phyloP scores from a whole-genome alignment of 2,113 vertebrate genomes.

The Passer domesticus region DNA sequence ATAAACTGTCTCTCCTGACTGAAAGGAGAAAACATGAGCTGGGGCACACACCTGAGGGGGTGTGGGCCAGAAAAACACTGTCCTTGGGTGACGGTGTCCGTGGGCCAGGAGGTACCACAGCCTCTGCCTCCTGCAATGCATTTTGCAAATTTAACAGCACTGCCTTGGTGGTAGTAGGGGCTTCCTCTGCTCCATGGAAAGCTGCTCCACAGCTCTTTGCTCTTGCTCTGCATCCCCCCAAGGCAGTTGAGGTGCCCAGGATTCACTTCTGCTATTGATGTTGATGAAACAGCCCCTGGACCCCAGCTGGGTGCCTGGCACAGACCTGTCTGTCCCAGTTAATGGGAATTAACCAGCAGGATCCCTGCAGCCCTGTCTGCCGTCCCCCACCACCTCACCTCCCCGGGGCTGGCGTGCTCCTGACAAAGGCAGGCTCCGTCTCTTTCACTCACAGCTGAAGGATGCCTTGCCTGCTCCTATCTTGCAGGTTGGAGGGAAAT shows the following conservation, averaged over 20 bases:
- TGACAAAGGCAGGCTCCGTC: background rate
- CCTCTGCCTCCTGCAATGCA: accelerated
- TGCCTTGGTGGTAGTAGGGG: background rate
- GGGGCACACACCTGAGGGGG: background rate
- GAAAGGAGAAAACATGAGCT: background rate
- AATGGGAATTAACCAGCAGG: background rate
- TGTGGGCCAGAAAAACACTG: background rate
- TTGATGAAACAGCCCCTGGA: background rate
- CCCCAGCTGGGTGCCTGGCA: background rate
- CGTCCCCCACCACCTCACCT: background rate
- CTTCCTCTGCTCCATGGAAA: background rate
- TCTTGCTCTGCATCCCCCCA: background rate
- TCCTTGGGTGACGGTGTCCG: background rate
- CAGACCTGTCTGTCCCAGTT: background rate
- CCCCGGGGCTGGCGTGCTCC: background rate
- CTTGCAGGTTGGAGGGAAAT: constrained; percentile 14
- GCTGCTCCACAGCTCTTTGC: background rate
- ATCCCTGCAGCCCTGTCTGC: background rate
- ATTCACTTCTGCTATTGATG: background rate
- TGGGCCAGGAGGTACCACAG: background rate
- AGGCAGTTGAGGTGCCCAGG: background rate
- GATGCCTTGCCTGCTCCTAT: background rate
- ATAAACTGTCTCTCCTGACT: background rate
- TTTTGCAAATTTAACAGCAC: background rate
- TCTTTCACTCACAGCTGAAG: background rate